Conservation (phyloP, 2,888 invertebrate genomes). For the Brachylomia viminalis region DNA sequence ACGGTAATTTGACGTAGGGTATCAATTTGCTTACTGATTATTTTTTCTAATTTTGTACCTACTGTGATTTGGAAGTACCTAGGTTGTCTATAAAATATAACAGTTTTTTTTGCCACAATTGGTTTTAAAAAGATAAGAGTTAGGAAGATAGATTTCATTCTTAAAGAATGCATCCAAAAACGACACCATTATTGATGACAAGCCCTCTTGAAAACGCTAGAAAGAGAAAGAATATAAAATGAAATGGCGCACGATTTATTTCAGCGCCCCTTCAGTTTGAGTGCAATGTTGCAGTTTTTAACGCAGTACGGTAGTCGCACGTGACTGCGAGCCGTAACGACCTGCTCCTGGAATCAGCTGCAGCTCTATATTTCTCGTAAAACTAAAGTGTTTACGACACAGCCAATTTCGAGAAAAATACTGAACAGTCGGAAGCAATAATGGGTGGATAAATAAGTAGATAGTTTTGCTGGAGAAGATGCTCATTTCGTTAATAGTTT, state of each 20-base stretch:
- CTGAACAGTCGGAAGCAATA: conserved; percentile 19
- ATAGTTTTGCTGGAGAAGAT: background rate
- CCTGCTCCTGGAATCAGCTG: conserved; percentile 34
- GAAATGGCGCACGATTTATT: conserved; percentile 51
- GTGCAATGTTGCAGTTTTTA: conserved; percentile 65
- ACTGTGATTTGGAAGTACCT: background rate
- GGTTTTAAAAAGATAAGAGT: background rate
- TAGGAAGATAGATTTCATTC: background rate
- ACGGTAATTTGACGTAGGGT: background rate
- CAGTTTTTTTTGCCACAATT: background rate
- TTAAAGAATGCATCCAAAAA: conserved; percentile 11
- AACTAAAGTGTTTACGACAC: conserved; percentile 59
- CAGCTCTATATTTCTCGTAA: conserved; percentile 54
- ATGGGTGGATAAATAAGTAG: conserved; percentile 2
- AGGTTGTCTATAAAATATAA: background rate
- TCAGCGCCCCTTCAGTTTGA: conserved; percentile 34
- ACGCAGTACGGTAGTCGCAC: conserved; percentile 54
- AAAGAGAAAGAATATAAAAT: conserved; percentile 23
- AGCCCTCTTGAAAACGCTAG: conserved; percentile 6
- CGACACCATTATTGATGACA: conserved; percentile 42
- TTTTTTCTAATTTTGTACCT: background rate
- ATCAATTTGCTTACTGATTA: background rate
- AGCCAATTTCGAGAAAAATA: conserved; percentile 34
- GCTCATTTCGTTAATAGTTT: background rate
- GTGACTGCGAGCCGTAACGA: conserved; percentile 58